Conservation (phyloP, 1,140 invertebrate species). For the Oncopodura yosiiana region DNA sequence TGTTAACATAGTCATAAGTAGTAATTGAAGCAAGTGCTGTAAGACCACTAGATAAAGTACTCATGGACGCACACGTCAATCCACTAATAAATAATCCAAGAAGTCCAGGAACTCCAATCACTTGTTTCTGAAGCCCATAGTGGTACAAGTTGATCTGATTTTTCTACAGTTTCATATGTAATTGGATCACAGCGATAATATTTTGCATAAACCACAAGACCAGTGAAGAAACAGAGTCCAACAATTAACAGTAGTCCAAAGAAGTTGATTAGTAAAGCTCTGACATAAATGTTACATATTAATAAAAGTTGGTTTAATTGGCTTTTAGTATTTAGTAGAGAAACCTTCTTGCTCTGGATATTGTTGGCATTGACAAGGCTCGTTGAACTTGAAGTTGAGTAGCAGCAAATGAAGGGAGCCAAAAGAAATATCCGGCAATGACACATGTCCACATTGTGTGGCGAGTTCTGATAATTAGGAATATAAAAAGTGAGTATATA, state of each 20-base stretch:
- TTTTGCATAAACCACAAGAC: slow-evolving; percentile 45
- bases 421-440: slow-evolving; percentile 31
- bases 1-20: slow-evolving; percentile 31
- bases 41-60: slow-evolving; percentile 27
- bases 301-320: not conserved
- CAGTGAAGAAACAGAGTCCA: slow-evolving; percentile 32
- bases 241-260: slow-evolving; percentile 28
- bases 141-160: slow-evolving; percentile 42
- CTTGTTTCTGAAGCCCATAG: slow-evolving; percentile 46
- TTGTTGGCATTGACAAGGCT: slow-evolving; percentile 28
- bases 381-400: slow-evolving; percentile 32
- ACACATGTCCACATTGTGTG: slow-evolving; percentile 29
- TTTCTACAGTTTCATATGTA: slow-evolving; percentile 40
- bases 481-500: no score
- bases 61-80: slow-evolving; percentile 21
- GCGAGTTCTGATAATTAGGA: slow-evolving; percentile 14
- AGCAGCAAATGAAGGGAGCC: slow-evolving; percentile 28
- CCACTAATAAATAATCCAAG: slow-evolving; percentile 33
- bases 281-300: slow-evolving; percentile 3
- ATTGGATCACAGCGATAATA: slow-evolving; percentile 46
- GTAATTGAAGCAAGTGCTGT: slow-evolving; percentile 28
- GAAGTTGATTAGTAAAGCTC: slow-evolving; percentile 41
- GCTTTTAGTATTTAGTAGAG: not conserved
- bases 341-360: slow-evolving; percentile 23
- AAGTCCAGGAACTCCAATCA: slow-evolving; percentile 39